These are phyloP conservation scores for Bufo gargarizans DNA, from an alignment of 2,113 vertebrate species.

Conservation along the genomic window DNA sequence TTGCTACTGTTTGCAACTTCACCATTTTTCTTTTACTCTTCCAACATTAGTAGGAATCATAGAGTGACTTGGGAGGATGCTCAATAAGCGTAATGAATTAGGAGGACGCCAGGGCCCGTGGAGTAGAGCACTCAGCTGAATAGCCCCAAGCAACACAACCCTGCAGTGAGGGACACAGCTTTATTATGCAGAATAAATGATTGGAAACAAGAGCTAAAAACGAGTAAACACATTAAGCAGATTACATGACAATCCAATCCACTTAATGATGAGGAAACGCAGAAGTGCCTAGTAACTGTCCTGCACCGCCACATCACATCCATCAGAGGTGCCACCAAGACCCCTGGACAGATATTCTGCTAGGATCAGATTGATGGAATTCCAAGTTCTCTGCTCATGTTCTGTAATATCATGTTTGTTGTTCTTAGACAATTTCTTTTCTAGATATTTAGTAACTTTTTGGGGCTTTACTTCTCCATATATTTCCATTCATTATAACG, in stretches of 20 bases:
- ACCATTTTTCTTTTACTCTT: conserved; percentile 7
- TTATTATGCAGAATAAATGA: conserved; percentile 46
- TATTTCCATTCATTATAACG: background rate
- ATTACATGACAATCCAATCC: conserved; percentile 30
- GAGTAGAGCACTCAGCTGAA: background rate
- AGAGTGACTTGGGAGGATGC: background rate
- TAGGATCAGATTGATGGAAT: background rate
- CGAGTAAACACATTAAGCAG: conserved; percentile 33
- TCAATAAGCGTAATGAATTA: conserved; percentile 22
- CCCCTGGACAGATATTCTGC: background rate
- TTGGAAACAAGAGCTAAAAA: conserved; percentile 23
- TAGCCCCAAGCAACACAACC: background rate
- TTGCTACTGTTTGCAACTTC: conserved; percentile 20
- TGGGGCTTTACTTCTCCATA: background rate
- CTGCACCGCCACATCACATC: background rate
- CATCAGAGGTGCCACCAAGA: background rate
- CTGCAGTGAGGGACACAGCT: background rate
- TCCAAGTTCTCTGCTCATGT: background rate
- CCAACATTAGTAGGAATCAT: background rate
- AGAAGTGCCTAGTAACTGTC: background rate
- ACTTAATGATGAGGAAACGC: conserved; percentile 16
- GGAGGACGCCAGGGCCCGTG: background rate
- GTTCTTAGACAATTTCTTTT: background rate
- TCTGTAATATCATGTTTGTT: too few species aligned
- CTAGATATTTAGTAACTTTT: background rate